These are phyloP conservation scores for Aleiodes alternator DNA, from an alignment of 2,888 invertebrate genomes.

Conservation along the genomic window DNA sequence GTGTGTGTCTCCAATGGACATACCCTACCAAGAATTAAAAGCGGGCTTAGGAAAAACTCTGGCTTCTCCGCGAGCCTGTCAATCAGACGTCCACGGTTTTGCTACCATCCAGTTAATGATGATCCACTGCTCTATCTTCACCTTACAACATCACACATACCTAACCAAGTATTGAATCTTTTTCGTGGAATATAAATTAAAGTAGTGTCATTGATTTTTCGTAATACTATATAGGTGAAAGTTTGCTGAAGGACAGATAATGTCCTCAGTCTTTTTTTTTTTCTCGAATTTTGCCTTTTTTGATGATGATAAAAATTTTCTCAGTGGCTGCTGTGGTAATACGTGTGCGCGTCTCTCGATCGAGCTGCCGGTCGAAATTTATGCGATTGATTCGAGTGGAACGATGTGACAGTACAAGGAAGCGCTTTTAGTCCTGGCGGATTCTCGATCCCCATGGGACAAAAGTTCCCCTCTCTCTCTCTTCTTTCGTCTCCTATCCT, in stretches of 20 bases:
- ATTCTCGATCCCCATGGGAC: slow-evolving; percentile 67
- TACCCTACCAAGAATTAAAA: slow-evolving; percentile 67
- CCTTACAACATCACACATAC: slow-evolving; percentile 32
- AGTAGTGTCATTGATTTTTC: slow-evolving; percentile 46
- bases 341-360: slow-evolving; percentile 53
- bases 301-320: slow-evolving; percentile 4
- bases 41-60: slow-evolving; percentile 71
- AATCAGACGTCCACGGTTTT: slow-evolving; percentile 72
- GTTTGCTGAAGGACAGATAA: background rate
- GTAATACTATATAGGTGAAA: slow-evolving; percentile 9
- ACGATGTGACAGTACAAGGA: slow-evolving; percentile 75
- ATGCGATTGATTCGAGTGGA: slow-evolving; percentile 75
- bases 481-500: slow-evolving; percentile 5
- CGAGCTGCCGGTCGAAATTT: slow-evolving; percentile 69
- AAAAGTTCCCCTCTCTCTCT: slow-evolving; percentile 62
- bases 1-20: slow-evolving; percentile 54
- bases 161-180: slow-evolving; percentile 24
- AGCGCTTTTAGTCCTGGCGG: slow-evolving; percentile 75
- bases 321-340: slow-evolving; percentile 6
- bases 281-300: background rate
- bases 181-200: slow-evolving; percentile 12
- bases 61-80: slow-evolving; percentile 71
- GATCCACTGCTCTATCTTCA: slow-evolving; percentile 72
- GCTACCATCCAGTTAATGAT: slow-evolving; percentile 70
- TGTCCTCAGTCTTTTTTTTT: background rate